These are phyloP conservation scores for Cyphomyrmex costatus DNA, from an alignment of 1,140 invertebrate species.

Conservation along the genomic window DNA sequence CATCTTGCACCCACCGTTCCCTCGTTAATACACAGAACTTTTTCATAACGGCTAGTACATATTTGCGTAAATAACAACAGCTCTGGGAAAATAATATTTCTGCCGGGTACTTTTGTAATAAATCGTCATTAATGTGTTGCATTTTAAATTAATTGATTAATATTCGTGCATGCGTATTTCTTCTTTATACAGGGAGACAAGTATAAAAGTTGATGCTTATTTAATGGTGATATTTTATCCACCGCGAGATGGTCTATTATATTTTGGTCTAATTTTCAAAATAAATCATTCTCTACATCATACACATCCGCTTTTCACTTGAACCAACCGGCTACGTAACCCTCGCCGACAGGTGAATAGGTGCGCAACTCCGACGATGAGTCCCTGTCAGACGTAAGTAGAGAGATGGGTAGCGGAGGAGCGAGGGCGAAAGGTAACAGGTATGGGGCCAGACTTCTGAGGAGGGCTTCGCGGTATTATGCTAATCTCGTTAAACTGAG, in stretches of 20 bases:
- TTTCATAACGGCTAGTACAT: constrained; percentile 47
- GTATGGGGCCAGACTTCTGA: constrained; percentile 75
- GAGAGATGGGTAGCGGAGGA: constrained; percentile 15
- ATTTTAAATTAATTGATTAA: constrained; percentile 39
- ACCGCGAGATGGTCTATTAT: neutral
- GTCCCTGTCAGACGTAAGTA: constrained; percentile 64
- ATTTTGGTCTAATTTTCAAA: constrained; percentile 8
- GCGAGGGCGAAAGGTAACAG: constrained; percentile 16
- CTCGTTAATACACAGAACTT: constrained; percentile 60
- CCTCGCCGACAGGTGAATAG: constrained; percentile 57
- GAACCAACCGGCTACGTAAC: constrained; percentile 59
- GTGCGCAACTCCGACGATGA: constrained; percentile 56
- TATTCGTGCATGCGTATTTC: neutral
- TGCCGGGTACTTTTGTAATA: constrained; percentile 10
- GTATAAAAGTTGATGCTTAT: constrained; percentile 25
- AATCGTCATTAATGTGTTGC: constrained; percentile 42
- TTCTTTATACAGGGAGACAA: neutral
- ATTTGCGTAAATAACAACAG: constrained; percentile 36
- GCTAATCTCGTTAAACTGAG: constrained; percentile 82
- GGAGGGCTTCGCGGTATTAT: constrained; percentile 82
- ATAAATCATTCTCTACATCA: constrained; percentile 44
- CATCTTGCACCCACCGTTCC: constrained; percentile 52
- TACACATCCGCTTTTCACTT: constrained; percentile 44
- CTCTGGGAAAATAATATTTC: constrained; percentile 15
- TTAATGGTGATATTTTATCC: constrained; percentile 4